Evolutionary conservation across 2,113 vertebrate species (phyloP).

Genomic region (Vulpes ferrilata): DNA sequence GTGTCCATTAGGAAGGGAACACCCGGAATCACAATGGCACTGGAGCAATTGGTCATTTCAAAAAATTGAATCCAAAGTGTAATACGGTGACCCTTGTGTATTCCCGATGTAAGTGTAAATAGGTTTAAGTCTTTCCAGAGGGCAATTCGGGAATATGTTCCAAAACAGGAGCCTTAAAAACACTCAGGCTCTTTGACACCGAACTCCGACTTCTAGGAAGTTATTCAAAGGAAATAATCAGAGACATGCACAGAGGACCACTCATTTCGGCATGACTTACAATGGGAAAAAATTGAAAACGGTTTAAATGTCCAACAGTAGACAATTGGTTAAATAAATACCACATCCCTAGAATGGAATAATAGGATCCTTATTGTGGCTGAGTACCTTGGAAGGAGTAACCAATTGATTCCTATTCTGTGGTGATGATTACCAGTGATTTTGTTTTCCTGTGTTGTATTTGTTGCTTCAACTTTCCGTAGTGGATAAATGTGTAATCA

Average conservation of each 20-base stretch:
- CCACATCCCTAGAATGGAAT: background rate
- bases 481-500: background rate
- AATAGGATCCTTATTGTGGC: background rate
- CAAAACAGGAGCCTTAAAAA: constrained; percentile 45
- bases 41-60: background rate
- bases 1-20: background rate
- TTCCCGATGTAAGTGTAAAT: background rate
- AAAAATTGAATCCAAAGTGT: background rate
- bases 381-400: background rate
- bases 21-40: background rate
- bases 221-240: background rate
- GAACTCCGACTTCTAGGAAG: constrained; percentile 5
- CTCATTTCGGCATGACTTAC: background rate
- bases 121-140: background rate
- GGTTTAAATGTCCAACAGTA: background rate
- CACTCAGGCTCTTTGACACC: background rate
- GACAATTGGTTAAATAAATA: background rate
- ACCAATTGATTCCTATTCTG: constrained; percentile 24
- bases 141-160: background rate
- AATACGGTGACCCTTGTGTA: background rate
- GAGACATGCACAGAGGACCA: background rate
- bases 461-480: background rate
- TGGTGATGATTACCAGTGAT: background rate
- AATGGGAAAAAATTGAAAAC: background rate
- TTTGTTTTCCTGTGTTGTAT: background rate